phyloP scores from a whole-genome alignment of 2,888 invertebrate genomes.

The Ochropleura leucogaster region DNA sequence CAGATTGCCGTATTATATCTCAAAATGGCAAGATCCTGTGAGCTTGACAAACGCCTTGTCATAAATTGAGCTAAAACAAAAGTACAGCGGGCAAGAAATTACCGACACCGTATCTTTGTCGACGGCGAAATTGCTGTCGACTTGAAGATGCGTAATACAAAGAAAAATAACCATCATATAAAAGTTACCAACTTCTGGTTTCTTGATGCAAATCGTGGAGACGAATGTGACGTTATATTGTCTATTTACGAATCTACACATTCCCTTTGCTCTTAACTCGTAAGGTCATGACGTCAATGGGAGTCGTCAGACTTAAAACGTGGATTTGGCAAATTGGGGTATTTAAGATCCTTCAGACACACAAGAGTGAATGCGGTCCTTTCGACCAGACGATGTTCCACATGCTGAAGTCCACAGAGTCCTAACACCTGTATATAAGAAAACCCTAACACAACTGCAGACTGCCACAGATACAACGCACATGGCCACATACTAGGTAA shows the following conservation, averaged over 20 bases:
- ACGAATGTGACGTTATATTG: neutral
- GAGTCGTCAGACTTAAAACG: neutral
- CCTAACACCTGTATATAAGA: too few species aligned
- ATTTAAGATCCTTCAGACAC: too few species aligned
- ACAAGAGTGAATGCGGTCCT: too few species aligned
- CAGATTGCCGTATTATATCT: constrained; percentile 52
- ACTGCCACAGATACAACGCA: too few species aligned
- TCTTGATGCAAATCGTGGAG: constrained; percentile 9
- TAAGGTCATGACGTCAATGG: too few species aligned
- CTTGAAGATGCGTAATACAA: constrained; percentile 28
- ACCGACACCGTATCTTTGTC: constrained; percentile 22
- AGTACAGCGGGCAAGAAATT: constrained; percentile 49
- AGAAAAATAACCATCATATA: constrained; percentile 29
- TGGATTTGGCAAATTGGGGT: neutral
- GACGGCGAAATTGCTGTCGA: constrained; percentile 51
- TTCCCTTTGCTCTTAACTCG: neutral
- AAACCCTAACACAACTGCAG: too few species aligned
- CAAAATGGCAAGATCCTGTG: constrained; percentile 55
- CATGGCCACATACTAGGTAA: too few species aligned
- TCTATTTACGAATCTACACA: neutral
- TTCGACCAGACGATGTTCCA: too few species aligned
- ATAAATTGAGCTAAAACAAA: constrained; percentile 68
- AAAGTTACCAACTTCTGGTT: too few species aligned
- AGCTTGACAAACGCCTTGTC: constrained; percentile 73
- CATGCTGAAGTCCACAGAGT: too few species aligned